Base-by-base conservation (phyloP, 64 coral and sea anemone species). In the Hydrozoanthus tunicans region DNA sequence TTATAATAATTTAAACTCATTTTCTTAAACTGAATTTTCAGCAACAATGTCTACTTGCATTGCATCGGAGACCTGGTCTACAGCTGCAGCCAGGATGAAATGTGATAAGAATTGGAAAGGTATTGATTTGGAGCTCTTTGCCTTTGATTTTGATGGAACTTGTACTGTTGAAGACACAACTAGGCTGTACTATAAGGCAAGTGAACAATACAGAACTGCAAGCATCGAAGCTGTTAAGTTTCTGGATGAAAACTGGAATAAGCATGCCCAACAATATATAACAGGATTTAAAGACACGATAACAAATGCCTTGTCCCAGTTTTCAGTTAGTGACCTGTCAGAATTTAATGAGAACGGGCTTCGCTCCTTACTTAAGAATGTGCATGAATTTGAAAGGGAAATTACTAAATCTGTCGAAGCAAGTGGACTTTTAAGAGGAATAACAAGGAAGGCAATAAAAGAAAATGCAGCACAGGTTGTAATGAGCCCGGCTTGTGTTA, bases 131-230 rank as follows among this genome's bases (percentile, higher is more conserved):
- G 58, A 77, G 25, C 64, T 99, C 73, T 77, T 99, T 77, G 97
- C 94, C 17, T 93, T 96, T 94, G 97, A 99, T 74, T 99, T 99
- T 86, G 97, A 99, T 90, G 89, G 92, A 9, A 99, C 97, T 59
- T 99, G 97, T 52, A 96, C 97, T 59, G 67, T 80, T 1, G 81
- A 99, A 83, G 94, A 93, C 68, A 96, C 94, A 13, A 93, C 92
- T 59, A 77, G 79, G 7, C 90, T 95, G 23, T 91, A 78, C 53
- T 99, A 99, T 85, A 99, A 90, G 52, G 92, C 94, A 79, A 92
- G 91, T 70, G 92, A 99, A n/a, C 89, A 72, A 59, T 99, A 99
- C 74, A 66, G 5, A 9, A 51, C 70, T 17, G 81, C 89, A 32
- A 92, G 84, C 13, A 32, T 92, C 6, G 81, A 71, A 54, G 92